These are phyloP conservation scores for Actenoides hombroni DNA, from an alignment of 2,113 vertebrate genomes.

Conservation along the genomic window DNA sequence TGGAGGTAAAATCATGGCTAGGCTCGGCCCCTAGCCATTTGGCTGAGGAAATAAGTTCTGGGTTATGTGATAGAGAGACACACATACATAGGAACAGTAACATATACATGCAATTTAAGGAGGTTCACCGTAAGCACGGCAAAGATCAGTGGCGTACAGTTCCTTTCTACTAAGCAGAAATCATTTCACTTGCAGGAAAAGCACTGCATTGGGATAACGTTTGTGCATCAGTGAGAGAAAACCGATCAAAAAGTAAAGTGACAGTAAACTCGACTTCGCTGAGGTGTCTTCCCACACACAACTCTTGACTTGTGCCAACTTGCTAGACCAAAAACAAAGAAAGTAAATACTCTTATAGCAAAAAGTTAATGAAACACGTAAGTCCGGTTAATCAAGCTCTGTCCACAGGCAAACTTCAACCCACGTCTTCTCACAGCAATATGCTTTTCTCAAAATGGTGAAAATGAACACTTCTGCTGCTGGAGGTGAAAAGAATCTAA, in stretches of 20 bases:
- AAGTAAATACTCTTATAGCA: slow-evolving; percentile 17
- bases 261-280: slow-evolving; percentile 41
- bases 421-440: slow-evolving; percentile 29
- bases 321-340: slow-evolving; percentile 56
- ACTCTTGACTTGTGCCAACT: slow-evolving; percentile 45
- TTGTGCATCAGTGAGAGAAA: slow-evolving; percentile 24
- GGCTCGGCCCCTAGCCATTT: slow-evolving; percentile 96
- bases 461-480: slow-evolving; percentile 43
- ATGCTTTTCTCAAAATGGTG: slow-evolving; percentile 22
- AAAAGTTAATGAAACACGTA: background rate
- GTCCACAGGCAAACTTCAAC: slow-evolving; percentile 54
- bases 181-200: slow-evolving; percentile 1
- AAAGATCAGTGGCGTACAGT: slow-evolving; percentile 16
- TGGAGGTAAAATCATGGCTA: slow-evolving; percentile 94
- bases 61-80: slow-evolving; percentile 99
- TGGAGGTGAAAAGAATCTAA: slow-evolving; percentile 37
- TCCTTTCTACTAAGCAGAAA: slow-evolving; percentile 15
- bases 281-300: slow-evolving; percentile 49
- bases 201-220: slow-evolving; percentile 1
- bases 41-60: slow-evolving; percentile 97
- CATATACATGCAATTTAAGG: slow-evolving; percentile 86
- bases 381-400: slow-evolving; percentile 56
- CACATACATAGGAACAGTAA: slow-evolving; percentile 95
- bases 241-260: slow-evolving; percentile 34
- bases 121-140: slow-evolving; percentile 76